These are phyloP conservation scores for Stenopsyche tienmushanensis DNA, from an alignment of 1,140 invertebrate species.

Conservation along the genomic window DNA sequence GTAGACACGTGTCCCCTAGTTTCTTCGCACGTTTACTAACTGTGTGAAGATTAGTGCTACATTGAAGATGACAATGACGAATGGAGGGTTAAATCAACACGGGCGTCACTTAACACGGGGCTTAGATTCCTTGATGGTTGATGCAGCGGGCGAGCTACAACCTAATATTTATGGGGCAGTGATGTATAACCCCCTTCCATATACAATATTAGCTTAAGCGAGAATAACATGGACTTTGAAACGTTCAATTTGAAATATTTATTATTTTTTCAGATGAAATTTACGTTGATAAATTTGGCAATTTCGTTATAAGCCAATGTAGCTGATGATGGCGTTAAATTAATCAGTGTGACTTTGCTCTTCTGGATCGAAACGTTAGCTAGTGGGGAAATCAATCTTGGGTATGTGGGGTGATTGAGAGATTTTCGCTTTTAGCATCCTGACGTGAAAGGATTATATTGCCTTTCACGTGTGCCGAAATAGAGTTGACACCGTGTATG, in stretches of 20 bases:
- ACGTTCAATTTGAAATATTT: too few relatives aligned
- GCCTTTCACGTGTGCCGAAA: neutral
- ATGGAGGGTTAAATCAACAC: constrained; percentile 23
- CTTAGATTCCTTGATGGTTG: constrained; percentile 31
- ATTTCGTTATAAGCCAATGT: too few relatives aligned
- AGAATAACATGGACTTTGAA: neutral
- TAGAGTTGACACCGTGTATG: constrained; percentile 3
- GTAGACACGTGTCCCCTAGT: neutral
- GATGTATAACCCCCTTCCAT: constrained; percentile 4
- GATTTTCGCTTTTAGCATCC: constrained; percentile 15
- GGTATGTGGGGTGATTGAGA: constrained; percentile 8
- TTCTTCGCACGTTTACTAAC: neutral
- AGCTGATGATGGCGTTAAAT: too few relatives aligned
- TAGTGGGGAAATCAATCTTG: constrained; percentile 12
- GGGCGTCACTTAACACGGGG: constrained; percentile 26
- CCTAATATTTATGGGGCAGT: neutral
- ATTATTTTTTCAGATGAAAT: too few relatives aligned
- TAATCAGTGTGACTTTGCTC: too few relatives aligned
- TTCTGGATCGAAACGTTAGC: neutral
- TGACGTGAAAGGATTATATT: constrained; percentile 24
- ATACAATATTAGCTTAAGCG: neutral
- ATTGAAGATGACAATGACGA: constrained; percentile 37
- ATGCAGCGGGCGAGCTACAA: constrained; percentile 15
- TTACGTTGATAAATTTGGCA: too few relatives aligned
- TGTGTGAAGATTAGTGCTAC: constrained; percentile 19